phyloP scores from a whole-genome alignment of 2,113 vertebrate genomes.

The Platysternon megacephalum region DNA sequence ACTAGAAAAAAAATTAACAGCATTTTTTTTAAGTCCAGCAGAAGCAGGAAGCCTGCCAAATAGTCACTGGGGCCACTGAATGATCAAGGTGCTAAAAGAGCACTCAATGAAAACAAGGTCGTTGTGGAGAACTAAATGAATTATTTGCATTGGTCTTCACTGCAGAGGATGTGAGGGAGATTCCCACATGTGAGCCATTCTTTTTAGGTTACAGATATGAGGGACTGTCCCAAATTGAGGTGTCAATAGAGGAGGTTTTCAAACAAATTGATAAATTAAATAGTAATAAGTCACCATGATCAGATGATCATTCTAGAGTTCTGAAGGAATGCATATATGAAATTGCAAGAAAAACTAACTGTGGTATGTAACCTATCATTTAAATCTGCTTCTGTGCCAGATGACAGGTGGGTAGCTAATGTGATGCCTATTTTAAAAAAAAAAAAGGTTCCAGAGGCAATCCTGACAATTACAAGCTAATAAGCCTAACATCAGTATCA shows the following conservation, averaged over 20 bases:
- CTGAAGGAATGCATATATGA: background rate
- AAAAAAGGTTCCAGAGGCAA: no score
- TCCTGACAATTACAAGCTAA: no score
- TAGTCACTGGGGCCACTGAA: no score
- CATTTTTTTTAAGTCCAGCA: no score
- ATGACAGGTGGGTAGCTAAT: no score
- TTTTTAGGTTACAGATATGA: background rate
- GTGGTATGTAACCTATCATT: no score
- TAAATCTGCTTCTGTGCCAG: no score
- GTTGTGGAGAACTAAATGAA: background rate
- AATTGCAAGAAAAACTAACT: no score
- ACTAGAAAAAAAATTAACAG: no score
- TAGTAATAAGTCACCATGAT: background rate
- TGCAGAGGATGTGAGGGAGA: background rate
- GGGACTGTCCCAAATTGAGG: background rate
- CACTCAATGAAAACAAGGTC: background rate
- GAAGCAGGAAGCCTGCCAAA: no score
- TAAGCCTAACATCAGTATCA: background rate
- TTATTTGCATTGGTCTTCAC: background rate
- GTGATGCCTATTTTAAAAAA: no score
- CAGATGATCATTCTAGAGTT: background rate
- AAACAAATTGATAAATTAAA: background rate
- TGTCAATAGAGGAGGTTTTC: background rate
- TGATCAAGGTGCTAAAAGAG: background rate
- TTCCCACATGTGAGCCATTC: background rate